Evolutionary conservation across 2,113 vertebrate species (phyloP).

Genomic region (Morphnarchus princeps): DNA sequence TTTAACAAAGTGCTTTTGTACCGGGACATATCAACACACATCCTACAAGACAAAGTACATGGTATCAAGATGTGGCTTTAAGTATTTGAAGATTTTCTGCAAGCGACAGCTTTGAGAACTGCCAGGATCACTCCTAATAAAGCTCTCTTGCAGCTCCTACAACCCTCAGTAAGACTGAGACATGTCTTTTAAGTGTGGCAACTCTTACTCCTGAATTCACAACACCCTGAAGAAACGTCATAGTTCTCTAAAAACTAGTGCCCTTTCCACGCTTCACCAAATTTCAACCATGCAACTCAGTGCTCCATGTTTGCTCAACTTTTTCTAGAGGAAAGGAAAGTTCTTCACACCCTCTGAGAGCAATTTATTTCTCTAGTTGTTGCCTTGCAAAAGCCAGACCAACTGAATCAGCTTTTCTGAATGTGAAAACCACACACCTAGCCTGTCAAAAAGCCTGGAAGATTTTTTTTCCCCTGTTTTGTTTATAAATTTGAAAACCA

Average conservation of each 20-base stretch:
- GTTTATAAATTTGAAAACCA: not conserved
- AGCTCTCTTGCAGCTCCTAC: not conserved
- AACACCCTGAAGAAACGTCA: not conserved
- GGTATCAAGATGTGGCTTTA: not conserved
- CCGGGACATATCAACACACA: not conserved
- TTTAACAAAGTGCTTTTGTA: conserved; percentile 18
- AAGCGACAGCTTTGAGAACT: not conserved
- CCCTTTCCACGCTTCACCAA: not conserved
- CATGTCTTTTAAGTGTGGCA: not conserved
- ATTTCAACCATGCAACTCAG: not conserved
- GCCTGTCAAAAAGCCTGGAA: not conserved
- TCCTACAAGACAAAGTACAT: not conserved
- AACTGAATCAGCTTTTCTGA: not conserved
- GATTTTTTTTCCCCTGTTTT: not conserved
- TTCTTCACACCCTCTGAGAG: not conserved
- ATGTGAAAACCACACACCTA: not conserved
- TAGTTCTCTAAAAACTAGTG: not conserved
- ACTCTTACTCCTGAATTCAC: not conserved
- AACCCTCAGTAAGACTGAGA: not conserved
- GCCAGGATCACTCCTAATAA: not conserved
- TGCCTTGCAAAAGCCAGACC: not conserved
- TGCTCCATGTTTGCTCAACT: not conserved
- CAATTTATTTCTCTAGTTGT: not conserved
- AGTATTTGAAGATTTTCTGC: not conserved
- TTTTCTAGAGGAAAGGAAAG: not conserved